Percentiles rank a stretch among this genome's conserved stretches.
Conservation (phyloP, 2,888 invertebrate genomes). For the Lasioglossum figueresi region DNA sequence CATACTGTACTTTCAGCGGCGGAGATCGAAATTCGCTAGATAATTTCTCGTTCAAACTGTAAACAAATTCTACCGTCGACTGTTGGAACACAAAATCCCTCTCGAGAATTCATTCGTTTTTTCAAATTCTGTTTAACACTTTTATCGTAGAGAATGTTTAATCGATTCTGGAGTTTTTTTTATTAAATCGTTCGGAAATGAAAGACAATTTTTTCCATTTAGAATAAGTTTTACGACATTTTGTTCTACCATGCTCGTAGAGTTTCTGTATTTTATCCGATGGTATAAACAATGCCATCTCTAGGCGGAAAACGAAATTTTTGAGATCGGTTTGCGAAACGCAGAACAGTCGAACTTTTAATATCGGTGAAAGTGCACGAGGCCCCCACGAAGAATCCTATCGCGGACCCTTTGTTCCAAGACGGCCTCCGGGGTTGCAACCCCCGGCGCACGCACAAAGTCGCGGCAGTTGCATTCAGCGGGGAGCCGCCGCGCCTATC, state of each 20-base stretch:
- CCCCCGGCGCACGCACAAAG: background rate
- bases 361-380: background rate
- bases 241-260: too few relatives aligned
- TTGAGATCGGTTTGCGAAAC: background rate
- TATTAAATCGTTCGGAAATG: too few relatives aligned
- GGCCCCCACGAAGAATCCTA: slow-evolving; percentile 1
- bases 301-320: background rate
- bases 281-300: too few relatives aligned
- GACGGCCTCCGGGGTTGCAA: background rate
- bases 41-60: background rate
- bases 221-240: too few relatives aligned
- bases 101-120: background rate
- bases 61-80: background rate
- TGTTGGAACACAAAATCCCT: background rate
- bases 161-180: background rate
- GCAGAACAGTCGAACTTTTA: background rate
- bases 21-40: background rate
- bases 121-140: background rate
- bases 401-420: background rate
- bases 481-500: slow-evolving; percentile 17
- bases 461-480: slow-evolving; percentile 16
- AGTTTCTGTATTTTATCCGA: too few relatives aligned
- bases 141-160: background rate
- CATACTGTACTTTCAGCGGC: background rate
- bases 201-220: too few relatives aligned